Evolutionary conservation across 2,113 vertebrate genomes (phyloP).

Genomic region (Oreochromis spilurus): DNA sequence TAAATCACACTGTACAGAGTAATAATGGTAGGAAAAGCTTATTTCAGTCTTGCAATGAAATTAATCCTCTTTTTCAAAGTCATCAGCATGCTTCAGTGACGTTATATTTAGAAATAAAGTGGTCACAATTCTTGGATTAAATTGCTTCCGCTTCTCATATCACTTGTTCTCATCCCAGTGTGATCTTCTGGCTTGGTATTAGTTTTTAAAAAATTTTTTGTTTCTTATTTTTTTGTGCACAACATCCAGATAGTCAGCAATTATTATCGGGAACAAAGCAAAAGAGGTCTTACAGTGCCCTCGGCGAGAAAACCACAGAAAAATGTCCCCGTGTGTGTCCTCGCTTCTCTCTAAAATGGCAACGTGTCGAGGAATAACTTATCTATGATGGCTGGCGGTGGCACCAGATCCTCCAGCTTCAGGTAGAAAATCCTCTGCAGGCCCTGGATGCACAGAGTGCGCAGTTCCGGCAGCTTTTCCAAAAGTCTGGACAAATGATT

Average conservation of each 20-base stretch:
- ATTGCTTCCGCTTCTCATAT: background rate
- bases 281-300: background rate
- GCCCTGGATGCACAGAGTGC: slow-evolving; percentile 93
- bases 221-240: background rate
- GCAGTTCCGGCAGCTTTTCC: slow-evolving; percentile 93
- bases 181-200: background rate
- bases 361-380: slow-evolving; percentile 97
- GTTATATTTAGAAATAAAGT: background rate
- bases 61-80: background rate
- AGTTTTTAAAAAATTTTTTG: background rate
- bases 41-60: background rate
- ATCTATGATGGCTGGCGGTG: slow-evolving; percentile 94
- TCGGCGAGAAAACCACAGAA: background rate
- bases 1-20: background rate
- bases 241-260: background rate
- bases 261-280: background rate
- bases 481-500: slow-evolving; percentile 90
- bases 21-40: background rate
- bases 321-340: background rate
- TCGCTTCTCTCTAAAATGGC: slow-evolving; percentile 79
- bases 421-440: slow-evolving; percentile 99
- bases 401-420: slow-evolving; percentile 97
- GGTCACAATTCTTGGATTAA: background rate
- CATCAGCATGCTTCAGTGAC: background rate
- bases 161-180: background rate